A percentile compares a stretch with the other conserved stretches of the same genome.
phyloP scores from a whole-genome alignment of 2,888 invertebrate genomes.

The Neoascia interrupta region DNA sequence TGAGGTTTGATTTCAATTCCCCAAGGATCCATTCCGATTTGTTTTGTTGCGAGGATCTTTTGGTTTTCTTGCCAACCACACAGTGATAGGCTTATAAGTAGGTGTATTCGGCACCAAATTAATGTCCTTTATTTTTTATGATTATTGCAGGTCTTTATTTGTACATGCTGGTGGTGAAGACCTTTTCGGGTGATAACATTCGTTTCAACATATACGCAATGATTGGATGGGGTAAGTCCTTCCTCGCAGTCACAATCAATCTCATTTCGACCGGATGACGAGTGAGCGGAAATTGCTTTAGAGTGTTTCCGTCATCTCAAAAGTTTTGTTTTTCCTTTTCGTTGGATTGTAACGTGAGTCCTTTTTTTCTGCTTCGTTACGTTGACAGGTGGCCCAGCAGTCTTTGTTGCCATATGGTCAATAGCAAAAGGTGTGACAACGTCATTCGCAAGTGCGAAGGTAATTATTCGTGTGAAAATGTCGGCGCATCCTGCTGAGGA shows the following conservation, averaged over 20 bases:
- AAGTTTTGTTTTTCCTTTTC: not conserved
- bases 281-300: conserved; percentile 51
- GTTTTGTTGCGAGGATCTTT: conserved; percentile 10
- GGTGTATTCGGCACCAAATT: conserved; percentile 10
- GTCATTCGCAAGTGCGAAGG: conserved; percentile 74
- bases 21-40: conserved; percentile 14
- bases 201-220: conserved; percentile 89
- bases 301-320: conserved; percentile 16
- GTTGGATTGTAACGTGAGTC: not conserved
- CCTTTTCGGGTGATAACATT: conserved; percentile 92
- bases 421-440: conserved; percentile 78
- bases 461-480: conserved; percentile 58
- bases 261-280: not conserved
- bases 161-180: conserved; percentile 92
- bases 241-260: not conserved
- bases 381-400: conserved; percentile 77
- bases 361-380: not conserved
- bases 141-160: conserved; percentile 86
- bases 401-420: conserved; percentile 78
- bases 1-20: not conserved
- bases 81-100: conserved; percentile 23
- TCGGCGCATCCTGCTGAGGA: too few relatives aligned
- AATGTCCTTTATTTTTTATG: conserved; percentile 33
- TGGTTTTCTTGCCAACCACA: conserved; percentile 24
- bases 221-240: conserved; percentile 92